A percentile compares a stretch with the other conserved stretches of the same genome.
Evolutionary conservation across 2,113 vertebrate genomes (phyloP).

Genomic region (Halichoeres trimaculatus): DNA sequence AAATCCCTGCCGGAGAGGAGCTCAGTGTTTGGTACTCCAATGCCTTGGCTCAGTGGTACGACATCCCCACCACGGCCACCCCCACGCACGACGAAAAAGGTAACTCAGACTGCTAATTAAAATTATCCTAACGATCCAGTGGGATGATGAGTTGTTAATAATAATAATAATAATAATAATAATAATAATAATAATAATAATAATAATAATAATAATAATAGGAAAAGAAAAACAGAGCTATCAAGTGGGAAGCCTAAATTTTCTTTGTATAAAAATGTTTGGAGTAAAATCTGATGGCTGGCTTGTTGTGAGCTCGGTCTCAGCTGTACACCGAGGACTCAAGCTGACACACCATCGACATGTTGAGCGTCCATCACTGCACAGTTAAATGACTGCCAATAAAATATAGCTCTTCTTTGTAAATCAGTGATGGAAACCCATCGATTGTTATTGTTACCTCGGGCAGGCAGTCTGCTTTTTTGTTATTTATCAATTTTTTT

Average conservation of each 20-base stretch:
- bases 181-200: neutral
- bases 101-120: conserved; percentile 66
- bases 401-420: conserved; percentile 23
- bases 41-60: conserved; percentile 94
- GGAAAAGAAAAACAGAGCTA: no score
- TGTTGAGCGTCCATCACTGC: conserved; percentile 43
- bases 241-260: neutral
- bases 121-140: neutral
- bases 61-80: conserved; percentile 94
- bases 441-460: conserved; percentile 24
- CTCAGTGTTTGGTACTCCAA: conserved; percentile 97
- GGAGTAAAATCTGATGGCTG: neutral
- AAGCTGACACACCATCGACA: conserved; percentile 45
- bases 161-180: neutral
- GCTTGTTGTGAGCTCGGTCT: no score
- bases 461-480: neutral
- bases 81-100: conserved; percentile 99
- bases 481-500: neutral
- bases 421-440: conserved; percentile 52
- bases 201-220: neutral
- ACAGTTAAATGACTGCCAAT: conserved; percentile 60
- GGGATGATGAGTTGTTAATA: neutral
- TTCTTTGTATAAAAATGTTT: neutral
- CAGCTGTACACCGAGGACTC: neutral
- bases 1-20: conserved; percentile 95